Base-by-base conservation (phyloP, 2,797 vertebrate genomes). In the Cirrhinus mrigala region DNA sequence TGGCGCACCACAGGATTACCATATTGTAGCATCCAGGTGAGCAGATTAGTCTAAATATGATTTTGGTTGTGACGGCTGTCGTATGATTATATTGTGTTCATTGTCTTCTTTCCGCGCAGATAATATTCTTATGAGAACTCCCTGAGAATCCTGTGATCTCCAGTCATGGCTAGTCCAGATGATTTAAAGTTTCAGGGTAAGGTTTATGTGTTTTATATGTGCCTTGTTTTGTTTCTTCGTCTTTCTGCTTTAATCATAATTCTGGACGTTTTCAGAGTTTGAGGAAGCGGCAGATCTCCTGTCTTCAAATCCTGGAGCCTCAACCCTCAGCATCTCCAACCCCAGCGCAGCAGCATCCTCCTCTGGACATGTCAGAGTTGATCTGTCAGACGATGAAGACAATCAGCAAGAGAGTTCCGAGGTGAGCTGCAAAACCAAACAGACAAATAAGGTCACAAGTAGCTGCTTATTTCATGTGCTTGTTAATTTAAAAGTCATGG, bases 181-280 rank as follows among this genome's bases (percentile, higher is more conserved):
- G 96, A 97, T 48, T 93, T 97, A n/a, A 93, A 95, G 7, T 98
- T 97, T 90, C 96, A 96, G 87, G 96, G 97, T 97, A 92, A 93
- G 90, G 1, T 8, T 89, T 7, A 2, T 66, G 20, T 18, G 33
- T 54, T 8, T 15, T 18, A 16, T 4, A 12, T 46, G 27, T 79
- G 6, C n/a, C 46, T 37, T 44, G 6, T n/a, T 33, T 16, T 56
- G 29, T 20, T 40, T 60, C 1, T 46, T 11, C 20, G 20, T 62
- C 37, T 66, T 27, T 10, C 16, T 44, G 20, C 16, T 48, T 62
- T 52, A 73, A 24, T 60, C 1, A 22, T 50, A 16, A 16, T 58
- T 87, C 18, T 84, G 22, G n/a, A 5, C 20, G 2, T 78, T 66
- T 12, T 77, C 68, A 97, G 97, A 97, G 91, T 97, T 97, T 54